These are phyloP conservation scores for Thymelicus lineola DNA, from an alignment of 2,888 invertebrate species.

Conservation along the genomic window DNA sequence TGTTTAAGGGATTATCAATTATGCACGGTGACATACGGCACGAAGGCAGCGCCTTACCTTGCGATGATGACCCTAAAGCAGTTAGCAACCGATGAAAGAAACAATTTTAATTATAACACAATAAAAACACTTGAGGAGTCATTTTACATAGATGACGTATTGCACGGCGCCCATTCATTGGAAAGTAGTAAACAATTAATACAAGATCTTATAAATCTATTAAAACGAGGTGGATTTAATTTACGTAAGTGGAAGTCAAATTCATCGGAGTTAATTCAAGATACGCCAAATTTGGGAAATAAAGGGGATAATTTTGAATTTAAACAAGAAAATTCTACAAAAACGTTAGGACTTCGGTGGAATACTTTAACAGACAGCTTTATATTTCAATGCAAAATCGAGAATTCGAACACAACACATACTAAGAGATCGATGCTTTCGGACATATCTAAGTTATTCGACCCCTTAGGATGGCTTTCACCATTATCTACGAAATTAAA, in stretches of 20 bases:
- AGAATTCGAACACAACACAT: background rate
- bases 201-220: background rate
- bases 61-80: constrained; percentile 21
- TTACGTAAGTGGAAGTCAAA: constrained; percentile 32
- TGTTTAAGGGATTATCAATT: constrained; percentile 12
- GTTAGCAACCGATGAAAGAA: constrained; percentile 16
- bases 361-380: background rate
- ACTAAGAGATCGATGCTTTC: constrained; percentile 29
- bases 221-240: constrained; percentile 1
- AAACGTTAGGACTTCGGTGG: constrained; percentile 13
- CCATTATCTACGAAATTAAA: too few species aligned
- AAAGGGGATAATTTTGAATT: constrained; percentile 10
- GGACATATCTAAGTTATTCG: too few species aligned
- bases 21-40: constrained; percentile 12
- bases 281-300: background rate
- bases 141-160: constrained; percentile 9
- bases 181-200: background rate
- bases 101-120: background rate
- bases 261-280: background rate
- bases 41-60: constrained; percentile 22
- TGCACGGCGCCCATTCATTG: background rate
- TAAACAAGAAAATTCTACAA: constrained; percentile 16
- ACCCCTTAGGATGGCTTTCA: too few species aligned
- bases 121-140: background rate
- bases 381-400: background rate